A percentile compares a stretch with the other conserved stretches of the same genome.
phyloP scores from a whole-genome alignment of 2,888 invertebrate species.

The Onchidella celtica region DNA sequence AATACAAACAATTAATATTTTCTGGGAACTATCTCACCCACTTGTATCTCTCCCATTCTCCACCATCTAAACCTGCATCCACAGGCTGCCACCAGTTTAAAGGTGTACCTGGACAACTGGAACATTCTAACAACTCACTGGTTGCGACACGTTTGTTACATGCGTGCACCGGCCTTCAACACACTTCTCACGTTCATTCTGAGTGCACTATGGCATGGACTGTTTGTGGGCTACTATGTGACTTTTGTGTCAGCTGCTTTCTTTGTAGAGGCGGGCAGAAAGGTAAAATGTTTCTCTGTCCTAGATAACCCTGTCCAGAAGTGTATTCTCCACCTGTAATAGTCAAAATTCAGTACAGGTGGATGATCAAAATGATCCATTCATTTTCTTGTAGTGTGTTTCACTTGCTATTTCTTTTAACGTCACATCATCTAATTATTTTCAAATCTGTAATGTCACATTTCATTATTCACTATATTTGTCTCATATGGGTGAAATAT shows the following conservation, averaged over 20 bases:
- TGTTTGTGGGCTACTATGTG: conserved; percentile 87
- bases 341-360: too few relatives aligned
- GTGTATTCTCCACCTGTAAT: too few relatives aligned
- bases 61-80: too few relatives aligned
- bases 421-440: background rate
- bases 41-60: too few relatives aligned
- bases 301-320: background rate
- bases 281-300: conserved; percentile 83
- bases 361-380: too few relatives aligned
- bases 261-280: conserved; percentile 91
- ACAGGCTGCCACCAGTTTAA: conserved; percentile 89
- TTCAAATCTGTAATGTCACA: too few relatives aligned
- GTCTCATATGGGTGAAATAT: too few relatives aligned
- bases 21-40: too few relatives aligned
- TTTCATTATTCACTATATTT: too few relatives aligned
- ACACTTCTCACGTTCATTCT: conserved; percentile 81
- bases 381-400: too few relatives aligned
- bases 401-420: background rate
- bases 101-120: conserved; percentile 93
- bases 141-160: conserved; percentile 94
- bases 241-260: conserved; percentile 95
- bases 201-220: conserved; percentile 92
- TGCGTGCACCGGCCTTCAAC: conserved; percentile 87
- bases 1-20: too few relatives aligned
- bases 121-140: conserved; percentile 96